Conservation (phyloP, 2,113 vertebrate genomes). For the Panthera leo region DNA sequence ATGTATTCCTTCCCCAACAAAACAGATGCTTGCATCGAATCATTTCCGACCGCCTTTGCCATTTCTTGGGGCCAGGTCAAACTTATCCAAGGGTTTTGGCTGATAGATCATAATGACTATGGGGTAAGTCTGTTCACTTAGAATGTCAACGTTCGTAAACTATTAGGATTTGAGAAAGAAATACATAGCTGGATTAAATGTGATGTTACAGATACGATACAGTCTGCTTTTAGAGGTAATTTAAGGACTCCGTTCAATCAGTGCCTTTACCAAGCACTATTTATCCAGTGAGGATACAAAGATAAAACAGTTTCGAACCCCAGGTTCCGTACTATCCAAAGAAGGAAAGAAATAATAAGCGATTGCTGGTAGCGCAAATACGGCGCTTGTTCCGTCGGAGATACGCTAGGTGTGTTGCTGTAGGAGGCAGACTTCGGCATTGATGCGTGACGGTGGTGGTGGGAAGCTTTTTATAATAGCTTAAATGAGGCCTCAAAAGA, state of each 20-base stretch:
- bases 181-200: not conserved
- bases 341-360: not conserved
- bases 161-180: not conserved
- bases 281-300: not conserved
- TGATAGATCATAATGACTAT: conserved; percentile 95
- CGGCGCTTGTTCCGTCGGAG: not conserved
- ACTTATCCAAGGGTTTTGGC: conserved; percentile 95
- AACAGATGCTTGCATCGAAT: conserved; percentile 88
- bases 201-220: not conserved
- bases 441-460: not conserved
- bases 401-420: not conserved
- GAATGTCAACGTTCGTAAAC: not conserved
- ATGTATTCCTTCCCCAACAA: conserved; percentile 93
- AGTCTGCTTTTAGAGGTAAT: not conserved
- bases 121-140: conserved; percentile 87
- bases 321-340: not conserved
- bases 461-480: not conserved
- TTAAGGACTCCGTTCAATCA: not conserved
- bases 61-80: conserved; percentile 94
- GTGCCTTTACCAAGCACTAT: not conserved
- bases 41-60: conserved; percentile 94
- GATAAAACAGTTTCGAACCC: not conserved
- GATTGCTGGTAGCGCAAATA: not conserved
- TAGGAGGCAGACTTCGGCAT: not conserved
- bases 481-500: not conserved